Percentiles rank a stretch among this genome's conserved stretches.
Evolutionary conservation across 2,888 invertebrate species (phyloP).

Genomic region (Clanis bilineata): DNA sequence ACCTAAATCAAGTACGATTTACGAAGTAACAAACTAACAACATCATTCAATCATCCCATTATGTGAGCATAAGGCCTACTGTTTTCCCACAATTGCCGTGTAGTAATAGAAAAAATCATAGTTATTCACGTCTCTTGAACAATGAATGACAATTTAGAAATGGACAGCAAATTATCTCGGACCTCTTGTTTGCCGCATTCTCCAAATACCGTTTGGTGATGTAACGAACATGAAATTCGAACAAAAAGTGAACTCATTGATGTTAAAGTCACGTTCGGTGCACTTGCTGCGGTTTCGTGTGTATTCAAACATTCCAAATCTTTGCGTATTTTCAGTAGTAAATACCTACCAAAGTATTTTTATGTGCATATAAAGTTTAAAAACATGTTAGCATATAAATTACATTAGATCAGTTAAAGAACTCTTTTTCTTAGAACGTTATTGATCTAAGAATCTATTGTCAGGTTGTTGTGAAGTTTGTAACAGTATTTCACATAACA

Average conservation of each 20-base stretch:
- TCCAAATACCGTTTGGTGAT: slow-evolving; percentile 11
- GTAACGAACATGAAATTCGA: background rate
- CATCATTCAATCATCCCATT: background rate
- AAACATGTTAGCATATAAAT: too few relatives aligned
- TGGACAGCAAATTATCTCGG: background rate
- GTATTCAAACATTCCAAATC: slow-evolving; percentile 1
- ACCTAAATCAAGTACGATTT: too few relatives aligned
- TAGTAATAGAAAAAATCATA: background rate
- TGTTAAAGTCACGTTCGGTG: slow-evolving; percentile 35
- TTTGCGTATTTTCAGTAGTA: background rate
- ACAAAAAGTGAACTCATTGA: slow-evolving; percentile 28
- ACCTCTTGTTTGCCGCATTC: slow-evolving; percentile 3
- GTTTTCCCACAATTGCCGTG: background rate
- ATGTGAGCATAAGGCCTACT: background rate
- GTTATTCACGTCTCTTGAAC: background rate
- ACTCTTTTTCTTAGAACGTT: too few relatives aligned
- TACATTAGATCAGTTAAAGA: too few relatives aligned
- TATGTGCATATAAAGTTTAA: too few relatives aligned
- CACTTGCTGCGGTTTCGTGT: slow-evolving; percentile 12
- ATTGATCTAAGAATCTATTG: too few relatives aligned
- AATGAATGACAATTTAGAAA: background rate
- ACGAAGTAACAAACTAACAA: background rate
- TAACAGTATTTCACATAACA: too few relatives aligned
- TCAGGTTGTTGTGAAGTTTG: too few relatives aligned
- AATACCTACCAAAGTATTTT: too few relatives aligned